These are phyloP conservation scores for Hippopotamus amphibius DNA, from an alignment of 2,113 vertebrate genomes.

Conservation along the genomic window DNA sequence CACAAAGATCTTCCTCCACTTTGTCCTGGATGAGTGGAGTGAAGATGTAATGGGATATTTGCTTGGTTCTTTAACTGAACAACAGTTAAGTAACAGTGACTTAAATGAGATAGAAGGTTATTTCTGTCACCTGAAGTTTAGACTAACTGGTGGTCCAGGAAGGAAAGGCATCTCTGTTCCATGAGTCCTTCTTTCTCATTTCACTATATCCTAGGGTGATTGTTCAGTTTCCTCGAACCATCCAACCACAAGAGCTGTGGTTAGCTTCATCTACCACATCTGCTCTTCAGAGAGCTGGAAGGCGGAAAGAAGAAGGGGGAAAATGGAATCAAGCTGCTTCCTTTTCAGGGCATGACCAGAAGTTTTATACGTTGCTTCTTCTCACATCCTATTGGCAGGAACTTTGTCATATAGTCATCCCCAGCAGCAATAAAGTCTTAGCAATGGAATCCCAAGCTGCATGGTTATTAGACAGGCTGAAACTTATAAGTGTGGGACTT, in stretches of 20 bases:
- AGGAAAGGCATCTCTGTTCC: neutral
- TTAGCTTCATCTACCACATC: neutral
- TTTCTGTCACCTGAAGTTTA: neutral
- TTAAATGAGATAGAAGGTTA: neutral
- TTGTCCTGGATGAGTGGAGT: neutral
- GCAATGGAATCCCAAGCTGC: neutral
- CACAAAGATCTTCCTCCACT: neutral
- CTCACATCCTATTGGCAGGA: neutral
- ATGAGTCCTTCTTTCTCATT: neutral
- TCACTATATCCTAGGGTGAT: too few relatives aligned
- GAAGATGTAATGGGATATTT: neutral
- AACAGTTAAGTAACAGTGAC: neutral
- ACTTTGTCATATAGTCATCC: neutral
- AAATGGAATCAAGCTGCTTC: neutral
- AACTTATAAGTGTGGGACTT: neutral
- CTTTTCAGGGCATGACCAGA: neutral
- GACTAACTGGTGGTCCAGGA: neutral
- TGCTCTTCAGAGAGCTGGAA: neutral
- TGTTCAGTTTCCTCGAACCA: neutral
- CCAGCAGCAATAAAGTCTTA: neutral
- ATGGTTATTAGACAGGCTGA: neutral
- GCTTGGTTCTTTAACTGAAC: neutral
- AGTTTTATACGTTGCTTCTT: neutral
- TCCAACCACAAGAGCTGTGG: neutral
- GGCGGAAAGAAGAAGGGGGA: neutral